Evolutionary conservation across 1,140 invertebrate species (phyloP), one percentile per base, ranked within the genome.

Genomic region (Hyles euphorbiae): DNA sequence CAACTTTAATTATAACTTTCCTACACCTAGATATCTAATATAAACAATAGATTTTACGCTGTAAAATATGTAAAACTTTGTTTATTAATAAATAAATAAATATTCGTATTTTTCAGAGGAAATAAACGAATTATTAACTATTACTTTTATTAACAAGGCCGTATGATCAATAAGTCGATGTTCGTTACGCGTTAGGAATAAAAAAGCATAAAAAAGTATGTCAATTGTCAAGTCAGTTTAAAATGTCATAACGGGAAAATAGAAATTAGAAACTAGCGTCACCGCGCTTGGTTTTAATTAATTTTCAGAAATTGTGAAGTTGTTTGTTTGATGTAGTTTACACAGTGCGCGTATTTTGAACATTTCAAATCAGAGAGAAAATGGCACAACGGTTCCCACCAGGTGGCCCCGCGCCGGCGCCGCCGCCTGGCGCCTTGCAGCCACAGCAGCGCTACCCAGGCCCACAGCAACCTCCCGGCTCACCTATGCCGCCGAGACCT

Each of bases 331-430:
- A 56, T 22, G 44, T 48, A 56, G 56, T 51, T 61, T 53, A 56
- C 33, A 54, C 46, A 47, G 46, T 11, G 3, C 10, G 22, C 22
- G 22, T 22, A 11, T 5, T n/a, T 47, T 47, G 8, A 40, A 40
- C 36, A 40, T 40, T 40, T 40, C 1, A 5, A 0, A 40, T 5
- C 8, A 8, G 2, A 6, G 3, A 5, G 33, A 53, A 43, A 50
- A 85, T 87, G 84, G 76, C 84, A 5, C 82, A 85, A 67, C 76
- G 83, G 9, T 86, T 85, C 46, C 80, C 78, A 10, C 33, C 72
- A 3, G 70, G 76, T 5, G 83, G 72, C 3, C 73, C 78, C 5
- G 72, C 60, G 53, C 60, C 76, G 0, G 76, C 69, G 11, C 72
- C 76, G 36, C 72, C 78, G 22, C 65, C 81, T 22, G 74, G 80